Evolutionary conservation across 2,113 vertebrate species (phyloP).

Genomic region (Vimba vimba): DNA sequence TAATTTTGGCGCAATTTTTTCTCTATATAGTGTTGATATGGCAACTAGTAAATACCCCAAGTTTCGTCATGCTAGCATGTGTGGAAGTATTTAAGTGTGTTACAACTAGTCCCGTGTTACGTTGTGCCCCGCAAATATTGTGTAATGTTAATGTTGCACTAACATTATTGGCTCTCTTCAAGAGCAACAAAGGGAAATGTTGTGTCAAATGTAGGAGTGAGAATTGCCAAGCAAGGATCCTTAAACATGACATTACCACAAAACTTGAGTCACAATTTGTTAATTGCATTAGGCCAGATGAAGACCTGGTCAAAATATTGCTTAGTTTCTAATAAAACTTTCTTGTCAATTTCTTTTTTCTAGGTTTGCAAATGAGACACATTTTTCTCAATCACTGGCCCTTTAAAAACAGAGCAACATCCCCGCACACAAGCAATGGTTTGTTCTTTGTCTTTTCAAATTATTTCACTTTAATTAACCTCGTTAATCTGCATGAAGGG

Average conservation of each 20-base stretch:
- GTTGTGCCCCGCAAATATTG: no score
- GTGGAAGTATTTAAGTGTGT: no score
- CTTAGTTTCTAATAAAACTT: neutral
- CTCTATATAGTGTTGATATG: no score
- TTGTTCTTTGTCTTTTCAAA: conserved; percentile 22
- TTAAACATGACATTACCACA: neutral
- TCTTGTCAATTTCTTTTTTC: neutral
- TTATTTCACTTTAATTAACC: conserved; percentile 24
- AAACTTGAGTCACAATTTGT: no score
- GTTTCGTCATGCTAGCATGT: no score
- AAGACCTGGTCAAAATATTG: neutral
- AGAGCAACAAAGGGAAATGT: neutral
- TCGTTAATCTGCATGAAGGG: conserved; percentile 6
- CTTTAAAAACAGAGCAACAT: neutral
- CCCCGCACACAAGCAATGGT: no score
- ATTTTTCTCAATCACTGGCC: conserved; percentile 1
- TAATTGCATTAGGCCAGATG: no score
- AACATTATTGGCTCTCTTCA: neutral
- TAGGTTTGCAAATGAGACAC: neutral
- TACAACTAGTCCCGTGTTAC: no score
- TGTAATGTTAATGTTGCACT: neutral
- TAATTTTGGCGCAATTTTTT: no score
- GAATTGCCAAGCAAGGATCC: neutral
- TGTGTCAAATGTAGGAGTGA: neutral
- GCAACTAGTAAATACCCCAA: no score